Evolutionary conservation across 2,888 invertebrate genomes (phyloP).

Genomic region (Serripes groenlandicus): DNA sequence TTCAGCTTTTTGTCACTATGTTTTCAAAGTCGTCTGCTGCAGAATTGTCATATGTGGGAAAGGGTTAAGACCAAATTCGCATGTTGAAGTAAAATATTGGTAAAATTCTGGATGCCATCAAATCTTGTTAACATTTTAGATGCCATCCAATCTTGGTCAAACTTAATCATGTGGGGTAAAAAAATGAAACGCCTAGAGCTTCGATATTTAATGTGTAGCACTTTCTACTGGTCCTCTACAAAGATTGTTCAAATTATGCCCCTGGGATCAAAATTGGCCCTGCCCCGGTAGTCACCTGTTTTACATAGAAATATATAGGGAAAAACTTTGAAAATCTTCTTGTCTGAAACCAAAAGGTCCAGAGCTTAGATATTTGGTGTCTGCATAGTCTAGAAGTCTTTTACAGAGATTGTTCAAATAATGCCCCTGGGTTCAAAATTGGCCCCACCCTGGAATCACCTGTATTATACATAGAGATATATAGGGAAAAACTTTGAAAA

Average conservation of each 20-base stretch:
- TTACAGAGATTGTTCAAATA: too few species aligned
- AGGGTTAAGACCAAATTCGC: too few species aligned
- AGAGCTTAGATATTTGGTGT: neutral
- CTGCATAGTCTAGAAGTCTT: too few species aligned
- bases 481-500: neutral
- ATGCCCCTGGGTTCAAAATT: neutral
- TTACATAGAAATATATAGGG: neutral
- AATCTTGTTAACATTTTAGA: too few species aligned
- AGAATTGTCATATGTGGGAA: too few species aligned
- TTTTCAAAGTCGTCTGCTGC: too few species aligned
- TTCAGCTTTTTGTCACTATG: too few species aligned
- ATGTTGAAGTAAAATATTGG: too few species aligned
- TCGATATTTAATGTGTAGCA: constrained; percentile 9
- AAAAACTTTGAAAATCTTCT: neutral
- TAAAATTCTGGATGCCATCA: too few species aligned
- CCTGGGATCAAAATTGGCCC: constrained; percentile 2
- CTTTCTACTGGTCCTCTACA: constrained; percentile 1
- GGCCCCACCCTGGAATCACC: neutral
- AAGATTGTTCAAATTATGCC: constrained; percentile 17
- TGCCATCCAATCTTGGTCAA: too few species aligned
- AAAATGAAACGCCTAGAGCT: constrained; percentile 3
- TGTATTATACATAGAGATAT: neutral
- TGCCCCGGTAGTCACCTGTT: neutral
- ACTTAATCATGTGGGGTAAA: too few species aligned
- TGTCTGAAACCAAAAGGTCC: neutral